phyloP scores from a whole-genome alignment of 2,888 invertebrate genomes.

The Deilephila porcellus region DNA sequence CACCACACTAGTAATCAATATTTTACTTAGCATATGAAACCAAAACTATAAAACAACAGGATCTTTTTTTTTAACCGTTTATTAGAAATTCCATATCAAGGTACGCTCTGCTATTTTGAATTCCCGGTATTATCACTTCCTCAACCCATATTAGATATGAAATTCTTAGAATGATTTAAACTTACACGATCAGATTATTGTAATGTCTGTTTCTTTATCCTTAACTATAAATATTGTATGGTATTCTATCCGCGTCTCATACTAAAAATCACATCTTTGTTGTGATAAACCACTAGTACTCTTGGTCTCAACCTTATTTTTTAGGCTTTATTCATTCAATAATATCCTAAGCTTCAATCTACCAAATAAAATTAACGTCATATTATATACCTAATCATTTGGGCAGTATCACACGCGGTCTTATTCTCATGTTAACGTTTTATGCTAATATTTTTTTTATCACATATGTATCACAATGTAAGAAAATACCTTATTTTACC shows the following conservation, averaged over 20 bases:
- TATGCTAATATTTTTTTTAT: too few relatives aligned
- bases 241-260: neutral
- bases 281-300: neutral
- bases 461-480: too few relatives aligned
- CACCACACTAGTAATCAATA: neutral
- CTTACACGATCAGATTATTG: neutral
- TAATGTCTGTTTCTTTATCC: neutral
- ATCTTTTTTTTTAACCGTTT: neutral
- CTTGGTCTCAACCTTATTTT: neutral
- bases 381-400: neutral
- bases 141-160: neutral
- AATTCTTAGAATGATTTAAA: slow-evolving; percentile 6
- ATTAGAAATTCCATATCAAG: neutral
- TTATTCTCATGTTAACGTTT: too few relatives aligned
- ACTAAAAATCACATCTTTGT: slow-evolving; percentile 2
- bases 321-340: too few relatives aligned
- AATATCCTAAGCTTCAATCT: too few relatives aligned
- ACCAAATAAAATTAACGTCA: too few relatives aligned
- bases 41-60: neutral
- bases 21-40: neutral
- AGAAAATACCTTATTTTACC: too few relatives aligned
- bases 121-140: neutral
- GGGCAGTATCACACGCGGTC: too few relatives aligned
- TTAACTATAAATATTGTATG: neutral
- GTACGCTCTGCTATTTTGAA: neutral